Conservation (phyloP, 2,888 invertebrate genomes). For the Aradus depressus region DNA sequence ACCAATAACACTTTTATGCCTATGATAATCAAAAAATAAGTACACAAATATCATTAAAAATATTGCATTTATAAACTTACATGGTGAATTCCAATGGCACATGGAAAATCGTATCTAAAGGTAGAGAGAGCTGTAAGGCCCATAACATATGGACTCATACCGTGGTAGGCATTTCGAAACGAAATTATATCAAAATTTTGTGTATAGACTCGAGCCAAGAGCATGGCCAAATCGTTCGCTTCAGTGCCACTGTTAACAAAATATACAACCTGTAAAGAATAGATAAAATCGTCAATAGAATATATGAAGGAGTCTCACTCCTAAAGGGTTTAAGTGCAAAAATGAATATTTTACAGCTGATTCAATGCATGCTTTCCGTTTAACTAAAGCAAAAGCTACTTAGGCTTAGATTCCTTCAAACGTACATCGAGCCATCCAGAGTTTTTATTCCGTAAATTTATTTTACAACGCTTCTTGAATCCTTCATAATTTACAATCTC, state of each 20-base stretch:
- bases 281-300: not conserved
- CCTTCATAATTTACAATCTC: too few relatives aligned
- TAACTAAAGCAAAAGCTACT: too few relatives aligned
- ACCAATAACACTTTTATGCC: too few relatives aligned
- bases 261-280: constrained; percentile 59
- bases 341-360: not conserved
- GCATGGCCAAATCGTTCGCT: constrained; percentile 87
- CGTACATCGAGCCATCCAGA: too few relatives aligned
- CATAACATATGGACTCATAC: constrained; percentile 74
- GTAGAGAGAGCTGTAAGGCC: constrained; percentile 66
- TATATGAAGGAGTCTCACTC: not conserved
- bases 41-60: too few relatives aligned
- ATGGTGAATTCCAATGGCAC: constrained; percentile 64
- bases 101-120: constrained; percentile 66
- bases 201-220: constrained; percentile 76
- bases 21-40: too few relatives aligned
- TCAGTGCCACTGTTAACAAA: constrained; percentile 95
- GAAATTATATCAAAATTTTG: constrained; percentile 74
- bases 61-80: constrained; percentile 50
- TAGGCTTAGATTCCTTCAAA: too few relatives aligned
- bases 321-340: not conserved
- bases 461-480: too few relatives aligned
- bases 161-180: constrained; percentile 84
- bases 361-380: not conserved
- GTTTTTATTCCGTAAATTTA: too few relatives aligned